These are phyloP conservation scores for Azemiops feae DNA, from an alignment of 2,113 vertebrate species.

Conservation along the genomic window DNA sequence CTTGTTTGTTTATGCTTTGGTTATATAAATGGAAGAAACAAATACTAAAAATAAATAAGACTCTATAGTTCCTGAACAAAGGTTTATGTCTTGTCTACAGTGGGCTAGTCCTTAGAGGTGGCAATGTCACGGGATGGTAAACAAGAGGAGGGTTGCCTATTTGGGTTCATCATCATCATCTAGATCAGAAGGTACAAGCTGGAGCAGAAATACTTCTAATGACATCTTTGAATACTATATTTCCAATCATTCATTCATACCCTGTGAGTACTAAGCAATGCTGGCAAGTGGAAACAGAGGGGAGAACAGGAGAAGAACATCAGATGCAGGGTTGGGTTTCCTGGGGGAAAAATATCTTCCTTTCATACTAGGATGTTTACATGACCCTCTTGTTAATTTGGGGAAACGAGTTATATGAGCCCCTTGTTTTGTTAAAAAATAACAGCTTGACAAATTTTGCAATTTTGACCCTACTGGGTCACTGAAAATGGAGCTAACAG, in stretches of 20 bases:
- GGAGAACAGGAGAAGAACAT: background rate
- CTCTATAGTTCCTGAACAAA: background rate
- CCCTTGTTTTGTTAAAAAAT: background rate
- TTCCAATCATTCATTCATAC: background rate
- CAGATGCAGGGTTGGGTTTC: background rate
- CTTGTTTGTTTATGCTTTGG: background rate
- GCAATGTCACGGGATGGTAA: background rate
- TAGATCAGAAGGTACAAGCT: background rate
- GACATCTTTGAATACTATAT: background rate
- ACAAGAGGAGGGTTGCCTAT: background rate
- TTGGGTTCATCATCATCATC: background rate
- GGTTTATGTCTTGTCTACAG: background rate
- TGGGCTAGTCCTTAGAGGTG: background rate
- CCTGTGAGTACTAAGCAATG: background rate
- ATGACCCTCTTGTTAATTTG: background rate
- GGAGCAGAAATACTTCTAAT: background rate
- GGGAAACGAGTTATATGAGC: background rate
- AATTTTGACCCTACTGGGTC: background rate
- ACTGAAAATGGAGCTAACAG: background rate
- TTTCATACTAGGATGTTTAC: background rate
- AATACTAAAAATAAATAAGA: background rate
- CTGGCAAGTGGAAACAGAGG: background rate
- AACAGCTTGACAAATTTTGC: background rate
- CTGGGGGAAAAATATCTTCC: background rate
- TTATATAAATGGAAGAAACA: background rate